These are phyloP conservation scores for Pachyramphus minor DNA, from an alignment of 2,113 vertebrate species.

Conservation along the genomic window DNA sequence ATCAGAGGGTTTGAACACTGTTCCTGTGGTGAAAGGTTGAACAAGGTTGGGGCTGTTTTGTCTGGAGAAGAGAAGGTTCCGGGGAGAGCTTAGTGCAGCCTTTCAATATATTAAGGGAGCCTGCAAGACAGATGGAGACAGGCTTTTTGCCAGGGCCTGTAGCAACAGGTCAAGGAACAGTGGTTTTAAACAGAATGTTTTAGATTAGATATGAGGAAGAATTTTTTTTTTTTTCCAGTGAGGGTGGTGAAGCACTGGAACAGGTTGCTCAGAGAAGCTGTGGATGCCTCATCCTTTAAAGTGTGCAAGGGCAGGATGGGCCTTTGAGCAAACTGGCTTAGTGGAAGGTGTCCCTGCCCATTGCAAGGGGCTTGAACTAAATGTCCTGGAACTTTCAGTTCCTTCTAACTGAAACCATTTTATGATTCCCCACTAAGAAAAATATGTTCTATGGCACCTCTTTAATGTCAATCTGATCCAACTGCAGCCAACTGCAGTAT, in stretches of 20 bases:
- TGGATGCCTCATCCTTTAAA: neutral
- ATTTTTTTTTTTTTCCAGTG: neutral
- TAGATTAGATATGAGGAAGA: neutral
- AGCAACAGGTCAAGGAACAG: neutral
- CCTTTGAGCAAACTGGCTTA: neutral
- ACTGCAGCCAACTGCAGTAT: neutral
- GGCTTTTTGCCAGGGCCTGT: neutral
- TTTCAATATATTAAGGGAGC: neutral
- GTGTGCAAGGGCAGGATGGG: neutral
- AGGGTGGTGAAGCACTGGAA: neutral
- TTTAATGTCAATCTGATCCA: neutral
- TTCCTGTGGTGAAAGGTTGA: neutral
- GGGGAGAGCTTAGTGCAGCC: neutral
- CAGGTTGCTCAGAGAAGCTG: neutral
- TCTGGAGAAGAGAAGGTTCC: neutral
- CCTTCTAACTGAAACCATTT: neutral
- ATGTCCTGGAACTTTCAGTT: neutral
- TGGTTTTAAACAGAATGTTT: neutral
- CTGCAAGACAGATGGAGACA: neutral
- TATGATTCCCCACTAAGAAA: neutral
- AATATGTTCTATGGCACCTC: neutral
- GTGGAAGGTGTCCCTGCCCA: neutral
- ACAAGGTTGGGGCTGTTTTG: fast-evolving
- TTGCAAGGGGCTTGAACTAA: neutral
- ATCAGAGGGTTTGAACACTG: neutral